Evolutionary conservation across 2,113 vertebrate genomes (phyloP), one percentile per base, ranked within the genome.

Genomic region (Gavialis gangeticus): DNA sequence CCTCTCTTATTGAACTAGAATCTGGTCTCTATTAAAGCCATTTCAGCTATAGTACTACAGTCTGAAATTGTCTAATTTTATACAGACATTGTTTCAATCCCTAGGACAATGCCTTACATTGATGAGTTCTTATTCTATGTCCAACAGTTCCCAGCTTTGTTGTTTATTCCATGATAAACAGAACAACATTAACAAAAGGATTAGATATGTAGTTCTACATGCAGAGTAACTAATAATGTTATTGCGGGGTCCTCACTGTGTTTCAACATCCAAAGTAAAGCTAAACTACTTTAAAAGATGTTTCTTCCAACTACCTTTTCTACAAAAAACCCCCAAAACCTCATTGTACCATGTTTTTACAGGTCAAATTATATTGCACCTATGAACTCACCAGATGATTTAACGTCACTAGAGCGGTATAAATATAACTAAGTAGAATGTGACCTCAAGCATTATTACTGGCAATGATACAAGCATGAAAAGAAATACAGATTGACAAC

Each of bases 21-120:
- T 98, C 97, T 98, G 98, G 96, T 97, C 95, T 97, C 95, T 93
- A 98, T 98, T 98, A 98, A 94, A 91, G 76, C 71, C 91, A 93
- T 95, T 92, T 93, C 15, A 15, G 77, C 91, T 87, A 56, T 25
- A 95, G 94, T 95, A 95, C 95, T 84, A 79, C 84, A 92, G 93
- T 82, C 79, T 91, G 93, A 92, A 92, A 92, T n/a, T 92, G 22
- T 80, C 81, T 78, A 76, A 63, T 85, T 91, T 93, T 86, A 87
- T 81, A 84, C 90, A 77, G 73, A 69, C 64, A 88, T 86, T 79
- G 66, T 84, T 75, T 89, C 92, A 96, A 94, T 67, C 85, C 84
- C 86, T 87, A 83, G 88, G 95, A 81, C 87, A 81, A 75, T 86
- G 90, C 91, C 82, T 95, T 93, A 88, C 81, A 84, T 66, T 85